Conservation (phyloP, 2,888 invertebrate species). For the Pyrgus malvae region DNA sequence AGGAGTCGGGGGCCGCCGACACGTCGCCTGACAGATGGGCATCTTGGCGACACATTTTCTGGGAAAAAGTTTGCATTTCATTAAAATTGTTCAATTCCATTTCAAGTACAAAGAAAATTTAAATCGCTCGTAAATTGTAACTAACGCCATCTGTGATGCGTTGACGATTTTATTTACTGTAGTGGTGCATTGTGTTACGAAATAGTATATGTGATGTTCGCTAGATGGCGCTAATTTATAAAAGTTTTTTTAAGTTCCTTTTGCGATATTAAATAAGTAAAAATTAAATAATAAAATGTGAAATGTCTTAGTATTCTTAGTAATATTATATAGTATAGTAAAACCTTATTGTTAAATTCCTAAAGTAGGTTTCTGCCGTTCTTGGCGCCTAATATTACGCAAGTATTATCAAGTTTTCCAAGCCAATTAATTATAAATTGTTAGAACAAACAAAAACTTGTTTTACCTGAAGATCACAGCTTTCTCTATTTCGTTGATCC, state of each 20-base stretch:
- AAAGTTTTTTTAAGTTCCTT: neutral
- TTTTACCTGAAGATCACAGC: slow-evolving; percentile 59
- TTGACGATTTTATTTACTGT: slow-evolving; percentile 12
- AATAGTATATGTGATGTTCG: neutral
- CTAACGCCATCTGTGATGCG: slow-evolving; percentile 49
- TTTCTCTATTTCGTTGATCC: slow-evolving; percentile 68
- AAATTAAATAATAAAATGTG: too few relatives aligned
- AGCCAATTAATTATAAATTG: too few relatives aligned
- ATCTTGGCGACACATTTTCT: slow-evolving; percentile 77
- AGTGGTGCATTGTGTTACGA: neutral
- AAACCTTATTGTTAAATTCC: too few relatives aligned
- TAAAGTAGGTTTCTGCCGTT: too few relatives aligned
- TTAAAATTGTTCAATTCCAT: slow-evolving; percentile 32
- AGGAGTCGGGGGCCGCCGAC: slow-evolving; percentile 52
- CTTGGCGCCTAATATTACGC: too few relatives aligned
- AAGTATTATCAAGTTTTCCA: neutral
- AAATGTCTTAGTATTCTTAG: too few relatives aligned
- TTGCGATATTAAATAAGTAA: too few relatives aligned
- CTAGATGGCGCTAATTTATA: slow-evolving; percentile 31
- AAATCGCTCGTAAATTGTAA: slow-evolving; percentile 18
- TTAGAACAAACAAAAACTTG: too few relatives aligned
- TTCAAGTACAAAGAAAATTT: slow-evolving; percentile 10
- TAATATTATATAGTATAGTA: too few relatives aligned
- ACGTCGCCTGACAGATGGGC: slow-evolving; percentile 52
- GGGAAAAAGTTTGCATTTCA: slow-evolving; percentile 39